phyloP scores from a whole-genome alignment of 2,888 invertebrate genomes.

The Cremastinae sp. region DNA sequence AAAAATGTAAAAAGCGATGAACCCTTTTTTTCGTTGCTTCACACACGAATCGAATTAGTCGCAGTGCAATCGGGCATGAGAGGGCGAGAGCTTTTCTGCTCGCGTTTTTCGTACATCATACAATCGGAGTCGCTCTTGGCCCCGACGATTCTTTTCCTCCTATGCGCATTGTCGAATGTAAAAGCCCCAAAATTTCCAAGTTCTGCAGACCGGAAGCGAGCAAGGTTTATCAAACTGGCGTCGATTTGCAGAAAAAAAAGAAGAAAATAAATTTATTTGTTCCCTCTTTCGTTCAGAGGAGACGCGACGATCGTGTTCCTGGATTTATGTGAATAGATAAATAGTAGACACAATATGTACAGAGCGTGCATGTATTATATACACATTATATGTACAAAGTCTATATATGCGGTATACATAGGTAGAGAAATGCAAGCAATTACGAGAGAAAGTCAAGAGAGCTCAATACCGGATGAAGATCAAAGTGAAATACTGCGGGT shows the following conservation, averaged over 20 bases:
- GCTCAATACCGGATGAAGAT: conserved; percentile 46
- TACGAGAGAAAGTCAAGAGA: conserved; percentile 47
- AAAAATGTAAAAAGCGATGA: neutral
- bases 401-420: conserved; percentile 24
- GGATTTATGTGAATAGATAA: no score
- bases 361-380: no score
- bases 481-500: conserved; percentile 55
- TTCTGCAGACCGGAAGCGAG: conserved; percentile 29
- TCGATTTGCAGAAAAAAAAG: conserved; percentile 3
- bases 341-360: neutral
- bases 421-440: conserved; percentile 56
- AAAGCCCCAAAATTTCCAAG: conserved; percentile 26
- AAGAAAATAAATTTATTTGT: conserved; percentile 2
- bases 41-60: conserved; percentile 40
- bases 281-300: no score
- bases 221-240: conserved; percentile 35
- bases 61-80: conserved; percentile 27
- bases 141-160: conserved; percentile 4
- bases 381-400: neutral
- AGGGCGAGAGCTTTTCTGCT: conserved; percentile 5
- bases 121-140: neutral
- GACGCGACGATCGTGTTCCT: no score
- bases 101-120: neutral
- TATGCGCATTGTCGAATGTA: conserved; percentile 2
- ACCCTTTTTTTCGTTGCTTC: conserved; percentile 3